Evolutionary conservation across 2,113 vertebrate genomes (phyloP).

Genomic region (Melanostigma gelatinosum): DNA sequence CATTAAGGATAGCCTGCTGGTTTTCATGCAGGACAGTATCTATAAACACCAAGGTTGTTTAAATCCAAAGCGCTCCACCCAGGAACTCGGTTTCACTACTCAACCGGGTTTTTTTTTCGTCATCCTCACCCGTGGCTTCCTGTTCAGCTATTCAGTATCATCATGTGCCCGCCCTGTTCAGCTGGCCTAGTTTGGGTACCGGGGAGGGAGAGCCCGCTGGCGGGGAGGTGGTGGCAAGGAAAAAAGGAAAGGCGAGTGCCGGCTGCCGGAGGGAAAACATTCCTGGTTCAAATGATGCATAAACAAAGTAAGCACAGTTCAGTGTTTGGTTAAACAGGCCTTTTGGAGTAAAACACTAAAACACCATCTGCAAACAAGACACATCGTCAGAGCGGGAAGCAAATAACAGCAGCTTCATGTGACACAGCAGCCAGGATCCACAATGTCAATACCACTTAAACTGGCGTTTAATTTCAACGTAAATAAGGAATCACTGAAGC

Average conservation of each 20-base stretch:
- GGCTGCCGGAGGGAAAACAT: conserved; percentile 36
- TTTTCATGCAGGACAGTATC: conserved; percentile 12
- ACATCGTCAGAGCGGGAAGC: conserved; percentile 23
- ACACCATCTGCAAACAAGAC: conserved; percentile 24
- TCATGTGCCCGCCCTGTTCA: conserved; percentile 42
- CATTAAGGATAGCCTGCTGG: not conserved
- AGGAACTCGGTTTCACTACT: conserved; percentile 1
- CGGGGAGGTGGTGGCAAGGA: conserved; percentile 39
- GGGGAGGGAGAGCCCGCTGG: conserved; percentile 37
- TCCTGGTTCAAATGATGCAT: conserved; percentile 35
- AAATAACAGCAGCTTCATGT: conserved; percentile 31
- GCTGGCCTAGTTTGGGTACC: conserved; percentile 68
- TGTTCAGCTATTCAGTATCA: conserved; percentile 38
- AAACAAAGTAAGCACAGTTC: conserved; percentile 36
- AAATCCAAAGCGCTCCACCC: not conserved
- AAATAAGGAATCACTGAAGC: conserved; percentile 56
- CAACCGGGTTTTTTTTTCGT: not conserved
- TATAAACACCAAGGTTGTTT: conserved; percentile 15
- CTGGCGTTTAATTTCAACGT: conserved; percentile 54
- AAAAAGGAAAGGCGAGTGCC: not conserved
- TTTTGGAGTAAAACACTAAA: conserved; percentile 9
- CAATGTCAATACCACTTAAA: conserved; percentile 59
- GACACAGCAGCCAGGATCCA: conserved; percentile 25
- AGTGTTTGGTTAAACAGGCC: conserved; percentile 40
- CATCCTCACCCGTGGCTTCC: conserved; percentile 42